Base-by-base conservation (phyloP, 2,888 invertebrate species). In the Amiota communis region DNA sequence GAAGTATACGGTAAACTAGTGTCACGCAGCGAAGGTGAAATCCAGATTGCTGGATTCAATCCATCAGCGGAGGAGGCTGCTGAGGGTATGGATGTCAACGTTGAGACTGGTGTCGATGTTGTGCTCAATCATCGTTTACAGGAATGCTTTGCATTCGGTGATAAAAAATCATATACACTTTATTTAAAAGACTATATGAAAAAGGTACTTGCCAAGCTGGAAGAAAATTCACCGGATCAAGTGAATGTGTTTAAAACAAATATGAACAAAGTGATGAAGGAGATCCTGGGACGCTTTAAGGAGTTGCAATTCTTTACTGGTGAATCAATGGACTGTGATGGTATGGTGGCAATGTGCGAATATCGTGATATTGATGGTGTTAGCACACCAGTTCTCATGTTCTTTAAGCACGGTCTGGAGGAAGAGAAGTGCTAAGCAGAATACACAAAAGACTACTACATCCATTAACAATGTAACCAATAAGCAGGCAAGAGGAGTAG, bases 151-250 rank as follows among this genome's bases (percentile, higher is more conserved):
- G 96, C 95, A 77, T 97, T 97, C 86, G 92, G 92, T 74, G 96
- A 97, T 91, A 98, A 98, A 90, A 97, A 97, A 91, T 94, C 95
- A 53, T 98, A 95, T 91, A 97, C 97, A 79, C 90, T 93, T 80
- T 98, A 98, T 91, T 93, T 98, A 82, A 98, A 98, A 91, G 97
- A 96, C 88, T 98, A 97, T 91, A 97, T 98, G 96, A 98, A 98
- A 91, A 96, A 96, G 95, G 92, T 96, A 89, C 94, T 96, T 84
- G 93, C 93, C 77, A 94, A 94, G 91, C 92, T 97, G 84, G 94
- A 95, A 91, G 94, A 95, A 88, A 93, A 91, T 73, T 88, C 93
- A 9, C 97, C 97, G 6, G 96, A 96, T 85, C 95, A 97, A 92
- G 94, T 97, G 77, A 95, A 96, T 9, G 90, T 95, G 47, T 97